These are phyloP conservation scores for Sinocyclocheilus anophthalmus DNA, from an alignment of 2,113 vertebrate species.

Conservation along the genomic window DNA sequence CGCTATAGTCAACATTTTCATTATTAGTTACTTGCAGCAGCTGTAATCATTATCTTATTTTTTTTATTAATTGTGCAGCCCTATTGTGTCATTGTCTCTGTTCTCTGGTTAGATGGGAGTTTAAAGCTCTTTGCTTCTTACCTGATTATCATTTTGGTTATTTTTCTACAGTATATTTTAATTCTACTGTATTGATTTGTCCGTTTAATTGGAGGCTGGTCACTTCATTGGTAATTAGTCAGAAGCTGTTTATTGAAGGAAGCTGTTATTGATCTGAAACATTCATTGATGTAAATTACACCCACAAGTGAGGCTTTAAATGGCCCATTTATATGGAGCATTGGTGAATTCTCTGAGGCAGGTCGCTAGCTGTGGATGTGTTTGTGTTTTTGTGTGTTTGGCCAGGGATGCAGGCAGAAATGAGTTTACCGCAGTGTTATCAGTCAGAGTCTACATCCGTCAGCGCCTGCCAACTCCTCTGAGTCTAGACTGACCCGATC, in stretches of 20 bases:
- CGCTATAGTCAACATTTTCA: background rate
- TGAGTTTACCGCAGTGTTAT: conserved; percentile 41
- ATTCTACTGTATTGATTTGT: conserved; percentile 29
- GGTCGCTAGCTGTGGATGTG: background rate
- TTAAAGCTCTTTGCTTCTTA: conserved; percentile 21
- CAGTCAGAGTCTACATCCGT: conserved; percentile 8
- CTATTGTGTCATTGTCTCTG: background rate
- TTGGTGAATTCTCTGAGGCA: conserved; percentile 15
- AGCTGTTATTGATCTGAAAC: conserved; percentile 25
- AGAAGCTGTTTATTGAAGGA: background rate
- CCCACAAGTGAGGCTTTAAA: background rate
- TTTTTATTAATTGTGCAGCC: background rate
- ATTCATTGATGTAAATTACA: conserved; percentile 14
- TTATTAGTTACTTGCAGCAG: background rate
- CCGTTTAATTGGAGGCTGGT: conserved; percentile 1
- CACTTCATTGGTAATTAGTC: conserved; percentile 35
- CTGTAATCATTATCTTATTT: background rate
- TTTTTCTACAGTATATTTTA: conserved; percentile 13
- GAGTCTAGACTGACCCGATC: background rate
- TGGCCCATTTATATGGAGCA: background rate
- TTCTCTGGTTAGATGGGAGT: background rate
- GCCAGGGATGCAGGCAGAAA: conserved; percentile 3
- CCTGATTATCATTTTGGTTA: background rate
- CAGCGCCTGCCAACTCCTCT: conserved; percentile 5
- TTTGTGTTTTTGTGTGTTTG: background rate